Evolutionary conservation across 2,888 invertebrate genomes (phyloP).

Genomic region (Nasonia oneida): DNA sequence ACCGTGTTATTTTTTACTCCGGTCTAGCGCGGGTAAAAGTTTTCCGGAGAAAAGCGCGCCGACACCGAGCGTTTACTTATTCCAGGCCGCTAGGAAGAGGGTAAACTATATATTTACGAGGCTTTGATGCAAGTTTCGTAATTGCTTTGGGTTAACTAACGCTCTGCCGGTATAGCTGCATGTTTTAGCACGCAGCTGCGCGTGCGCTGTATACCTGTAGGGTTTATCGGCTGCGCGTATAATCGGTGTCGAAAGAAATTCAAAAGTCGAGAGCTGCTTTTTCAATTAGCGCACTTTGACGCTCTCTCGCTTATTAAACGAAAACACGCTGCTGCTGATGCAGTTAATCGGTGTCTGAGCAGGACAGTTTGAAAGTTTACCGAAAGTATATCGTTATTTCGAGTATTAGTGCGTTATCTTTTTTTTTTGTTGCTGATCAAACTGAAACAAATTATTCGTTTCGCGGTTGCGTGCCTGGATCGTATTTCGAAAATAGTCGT

Average conservation of each 20-base stretch:
- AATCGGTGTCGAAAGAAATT: constrained; percentile 16
- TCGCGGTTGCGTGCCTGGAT: too few relatives aligned
- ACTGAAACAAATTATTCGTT: too few relatives aligned
- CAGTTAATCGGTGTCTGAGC: neutral
- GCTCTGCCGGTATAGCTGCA: constrained; percentile 31
- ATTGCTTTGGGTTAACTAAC: constrained; percentile 55
- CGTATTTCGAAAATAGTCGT: neutral
- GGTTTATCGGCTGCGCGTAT: constrained; percentile 13
- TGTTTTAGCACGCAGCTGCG: constrained; percentile 27
- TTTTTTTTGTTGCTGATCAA: neutral
- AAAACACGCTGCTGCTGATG: neutral
- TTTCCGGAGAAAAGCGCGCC: neutral
- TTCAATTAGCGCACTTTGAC: constrained; percentile 17
- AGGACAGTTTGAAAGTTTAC: neutral
- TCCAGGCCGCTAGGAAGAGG: constrained; percentile 12
- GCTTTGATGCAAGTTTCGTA: constrained; percentile 52
- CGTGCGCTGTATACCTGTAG: neutral
- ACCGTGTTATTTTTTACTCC: too few relatives aligned
- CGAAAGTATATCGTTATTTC: neutral
- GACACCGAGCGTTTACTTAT: constrained; percentile 37
- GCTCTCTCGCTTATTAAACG: neutral
- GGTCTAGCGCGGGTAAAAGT: neutral
- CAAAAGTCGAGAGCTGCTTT: constrained; percentile 1
- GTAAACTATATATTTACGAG: constrained; percentile 55
- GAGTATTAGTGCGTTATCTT: too few relatives aligned